phyloP scores from a whole-genome alignment of 2,797 vertebrate species.

The Dendrocincla tyrannina region DNA sequence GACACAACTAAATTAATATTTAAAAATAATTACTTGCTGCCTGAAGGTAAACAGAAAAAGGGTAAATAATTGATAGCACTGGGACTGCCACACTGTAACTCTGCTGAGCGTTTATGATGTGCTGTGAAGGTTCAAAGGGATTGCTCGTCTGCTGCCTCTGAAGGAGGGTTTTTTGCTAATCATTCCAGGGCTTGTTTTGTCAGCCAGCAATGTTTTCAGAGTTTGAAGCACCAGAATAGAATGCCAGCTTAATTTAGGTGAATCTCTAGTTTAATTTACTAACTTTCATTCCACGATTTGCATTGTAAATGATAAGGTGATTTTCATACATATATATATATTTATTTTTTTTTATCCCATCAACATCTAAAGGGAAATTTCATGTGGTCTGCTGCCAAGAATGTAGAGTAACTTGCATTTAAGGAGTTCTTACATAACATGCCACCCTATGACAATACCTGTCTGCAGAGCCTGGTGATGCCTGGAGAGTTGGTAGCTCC shows the following conservation, averaged over 20 bases:
- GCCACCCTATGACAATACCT: slow-evolving; percentile 18
- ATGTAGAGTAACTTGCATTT: slow-evolving; percentile 18
- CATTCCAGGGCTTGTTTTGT: slow-evolving; percentile 56
- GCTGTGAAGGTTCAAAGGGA: slow-evolving; percentile 68
- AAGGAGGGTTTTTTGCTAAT: slow-evolving; percentile 56
- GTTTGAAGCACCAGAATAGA: slow-evolving; percentile 57
- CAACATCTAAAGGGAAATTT: slow-evolving; percentile 62
- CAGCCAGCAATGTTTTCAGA: slow-evolving; percentile 42
- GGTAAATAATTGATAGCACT: slow-evolving; percentile 88
- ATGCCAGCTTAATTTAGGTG: slow-evolving; percentile 61
- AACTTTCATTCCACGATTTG: slow-evolving; percentile 59
- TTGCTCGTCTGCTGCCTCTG: slow-evolving; percentile 36
- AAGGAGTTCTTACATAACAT: slow-evolving; percentile 38
- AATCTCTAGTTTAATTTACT: slow-evolving; percentile 59
- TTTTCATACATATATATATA: slow-evolving; percentile 42
- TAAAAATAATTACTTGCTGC: slow-evolving; percentile 88
- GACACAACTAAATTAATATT: slow-evolving; percentile 90
- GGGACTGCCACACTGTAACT: slow-evolving; percentile 77
- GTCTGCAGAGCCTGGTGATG: background rate
- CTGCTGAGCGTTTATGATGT: slow-evolving; percentile 69
- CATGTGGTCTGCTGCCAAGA: slow-evolving; percentile 58
- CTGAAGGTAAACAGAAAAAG: slow-evolving; percentile 84
- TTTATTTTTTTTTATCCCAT: background rate
- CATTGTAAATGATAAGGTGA: slow-evolving; percentile 67
- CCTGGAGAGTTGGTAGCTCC: background rate